Evolutionary conservation across 1,140 invertebrate species (phyloP).

Genomic region (Drosophila sulfurigaster): DNA sequence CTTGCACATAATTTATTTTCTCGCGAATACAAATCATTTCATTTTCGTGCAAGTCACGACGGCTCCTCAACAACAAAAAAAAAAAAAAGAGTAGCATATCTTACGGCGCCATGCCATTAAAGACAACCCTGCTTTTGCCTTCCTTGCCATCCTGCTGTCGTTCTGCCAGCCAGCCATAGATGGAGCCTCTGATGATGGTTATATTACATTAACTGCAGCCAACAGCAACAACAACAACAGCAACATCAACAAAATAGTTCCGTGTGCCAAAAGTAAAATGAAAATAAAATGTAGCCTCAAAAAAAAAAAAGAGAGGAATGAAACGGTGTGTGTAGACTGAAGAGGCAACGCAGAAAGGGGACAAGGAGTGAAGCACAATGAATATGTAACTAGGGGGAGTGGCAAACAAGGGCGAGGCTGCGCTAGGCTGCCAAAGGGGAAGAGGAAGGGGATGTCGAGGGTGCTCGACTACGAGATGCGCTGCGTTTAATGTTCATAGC

Average conservation of each 20-base stretch:
- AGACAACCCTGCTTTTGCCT: slow-evolving; percentile 22
- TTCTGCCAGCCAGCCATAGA: background rate
- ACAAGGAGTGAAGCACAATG: slow-evolving; percentile 48
- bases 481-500: slow-evolving; percentile 45
- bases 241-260: slow-evolving; percentile 60
- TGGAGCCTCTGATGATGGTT: slow-evolving; percentile 67
- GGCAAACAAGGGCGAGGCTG: background rate
- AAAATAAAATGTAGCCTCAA: slow-evolving; percentile 76
- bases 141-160: background rate
- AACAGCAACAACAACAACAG: background rate
- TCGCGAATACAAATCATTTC: slow-evolving; percentile 81
- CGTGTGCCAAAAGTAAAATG: slow-evolving; percentile 76
- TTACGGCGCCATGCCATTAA: slow-evolving; percentile 67
- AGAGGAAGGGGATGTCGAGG: slow-evolving; percentile 5
- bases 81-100: slow-evolving; percentile 70
- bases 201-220: slow-evolving; percentile 78
- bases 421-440: no score
- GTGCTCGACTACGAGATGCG: slow-evolving; percentile 42
- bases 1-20: slow-evolving; percentile 83
- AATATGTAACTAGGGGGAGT: slow-evolving; percentile 64
- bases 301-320: slow-evolving; percentile 18
- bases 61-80: background rate
- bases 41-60: slow-evolving; percentile 79
- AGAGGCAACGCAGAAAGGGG: background rate
- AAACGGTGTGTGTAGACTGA: background rate